Percentiles rank a stretch among this genome's conserved stretches.
Evolutionary conservation across 1,140 invertebrate species (phyloP).

Genomic region (Cotesia typhae): DNA sequence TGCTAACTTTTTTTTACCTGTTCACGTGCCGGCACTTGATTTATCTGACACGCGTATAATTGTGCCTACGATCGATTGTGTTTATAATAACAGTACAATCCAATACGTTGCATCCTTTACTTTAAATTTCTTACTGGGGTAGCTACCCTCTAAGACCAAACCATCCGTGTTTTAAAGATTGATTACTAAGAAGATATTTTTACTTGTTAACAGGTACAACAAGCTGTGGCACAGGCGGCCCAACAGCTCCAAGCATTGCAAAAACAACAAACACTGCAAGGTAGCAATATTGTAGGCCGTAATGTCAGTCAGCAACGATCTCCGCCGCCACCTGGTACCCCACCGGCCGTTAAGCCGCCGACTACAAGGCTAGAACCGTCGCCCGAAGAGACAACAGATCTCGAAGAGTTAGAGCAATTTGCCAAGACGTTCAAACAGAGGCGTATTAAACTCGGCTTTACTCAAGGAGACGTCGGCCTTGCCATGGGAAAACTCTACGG

Average conservation of each 20-base stretch:
- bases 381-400: conserved; percentile 90
- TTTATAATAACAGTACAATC: conserved; percentile 7
- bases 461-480: conserved; percentile 97
- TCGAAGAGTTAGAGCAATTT: conserved; percentile 96
- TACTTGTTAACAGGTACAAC: conserved; percentile 69
- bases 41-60: conserved; percentile 23
- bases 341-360: conserved; percentile 64
- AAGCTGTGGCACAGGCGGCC: conserved; percentile 82
- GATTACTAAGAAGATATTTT: not conserved
- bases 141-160: no score
- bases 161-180: not conserved
- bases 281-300: conserved; percentile 54
- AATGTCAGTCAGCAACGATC: conserved; percentile 61
- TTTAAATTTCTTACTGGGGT: not conserved
- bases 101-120: conserved; percentile 6
- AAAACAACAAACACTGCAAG: conserved; percentile 73
- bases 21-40: conserved; percentile 25
- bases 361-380: conserved; percentile 76
- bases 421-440: conserved; percentile 97
- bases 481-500: conserved; percentile 99
- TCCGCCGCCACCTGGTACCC: conserved; percentile 61
- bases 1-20: conserved; percentile 30
- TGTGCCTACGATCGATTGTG: not conserved
- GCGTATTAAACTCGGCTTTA: conserved; percentile 95
- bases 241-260: conserved; percentile 84